Evolutionary conservation across 2,888 invertebrate genomes (phyloP), one percentile per base, ranked within the genome.

Genomic region (Leptinotarsa juncta): DNA sequence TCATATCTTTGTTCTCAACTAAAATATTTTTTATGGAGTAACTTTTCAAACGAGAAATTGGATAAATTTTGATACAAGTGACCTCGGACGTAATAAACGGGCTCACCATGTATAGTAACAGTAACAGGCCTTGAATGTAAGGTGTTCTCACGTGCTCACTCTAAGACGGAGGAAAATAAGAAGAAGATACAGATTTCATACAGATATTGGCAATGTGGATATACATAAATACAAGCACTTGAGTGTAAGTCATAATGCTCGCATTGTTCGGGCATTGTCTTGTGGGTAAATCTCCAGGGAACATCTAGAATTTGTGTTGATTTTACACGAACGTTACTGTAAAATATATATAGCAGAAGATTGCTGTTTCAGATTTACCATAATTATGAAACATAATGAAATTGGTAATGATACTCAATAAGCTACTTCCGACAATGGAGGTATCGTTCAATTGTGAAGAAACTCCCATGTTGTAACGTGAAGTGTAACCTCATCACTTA

Each of bases 101-200:
- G 15, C 15, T 55, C 68, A 26, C 55, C 57, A 20, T 32, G 68
- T 78, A 73, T 68, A 72, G 65, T 78, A 79, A 79, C 79, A 76
- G 78, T 77, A 73, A 67, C 18, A 67, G 77, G 71, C 79, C 79
- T 79, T 79, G 78, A 73, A 68, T 76, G 74, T 57, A 60, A 76
- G 73, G 77, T 77, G 72, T 77, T 76, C 77, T 73, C 75, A 75
- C 72, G 72, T 76, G 71, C 77, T 74, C 68, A 32, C 48, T 48
- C 42, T 42, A 60, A 42, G 50, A 51, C 50, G 67, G 57, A 72
- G 71, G 72, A 72, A 74, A 73, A 77, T 75, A 69, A 32, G 23
- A 69, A 69, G 69, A 69, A 76, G 48, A 67, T 66, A 72, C 53
- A 69, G 71, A 77, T 77, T 77, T 72, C 65, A 62, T 73, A 73